Evolutionary conservation across 2,888 invertebrate species (phyloP), one percentile per base, ranked within the genome.

Genomic region (Ennomos fuscantarius): DNA sequence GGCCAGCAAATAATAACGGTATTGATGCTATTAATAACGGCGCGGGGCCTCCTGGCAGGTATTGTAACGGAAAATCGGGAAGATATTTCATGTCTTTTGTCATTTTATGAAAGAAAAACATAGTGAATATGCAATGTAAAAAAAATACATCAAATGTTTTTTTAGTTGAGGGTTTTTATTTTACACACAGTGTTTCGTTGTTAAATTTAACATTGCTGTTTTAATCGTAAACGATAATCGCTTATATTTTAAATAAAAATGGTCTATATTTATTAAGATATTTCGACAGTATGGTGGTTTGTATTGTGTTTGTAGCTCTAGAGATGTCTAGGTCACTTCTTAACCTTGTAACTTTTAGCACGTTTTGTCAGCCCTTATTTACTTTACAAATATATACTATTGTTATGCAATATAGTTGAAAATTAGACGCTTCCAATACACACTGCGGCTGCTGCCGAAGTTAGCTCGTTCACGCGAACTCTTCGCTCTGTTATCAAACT

Each of bases 11-110:
- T 62, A 60, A 58, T 59, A 34, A n/a, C 49, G 58, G 58, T 60
- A 67, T 60, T 55, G 57, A 56, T 61, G 49, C 61, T 62, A 65
- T 69, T 66, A 69, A 66, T 65, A 66, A 61, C 54, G 35, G 42
- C 57, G 57, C 39, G 54, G 45, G 53, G 48, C 43, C 12, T 55
- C 55, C 12, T 59, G 61, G 55, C 61, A 55, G 57, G 45, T 55
- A 65, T 67, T 67, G 65, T 67, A 51, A 58, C 35, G 48, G 59
- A 59, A 60, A 57, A 59, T 60, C 48, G 52, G 46, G 46, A 48
- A 66, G 58, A 59, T 62, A 62, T 63, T 65, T 61, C 61, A 55
- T 57, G 48, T 55, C 59, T 55, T 65, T 67, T 63, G 46, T 58
- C 42, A 45, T 56, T 62, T 55, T 42, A 54, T 62, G 55, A 60